Evolutionary conservation across 2,113 vertebrate genomes (phyloP).

Genomic region (Myotis davidii): DNA sequence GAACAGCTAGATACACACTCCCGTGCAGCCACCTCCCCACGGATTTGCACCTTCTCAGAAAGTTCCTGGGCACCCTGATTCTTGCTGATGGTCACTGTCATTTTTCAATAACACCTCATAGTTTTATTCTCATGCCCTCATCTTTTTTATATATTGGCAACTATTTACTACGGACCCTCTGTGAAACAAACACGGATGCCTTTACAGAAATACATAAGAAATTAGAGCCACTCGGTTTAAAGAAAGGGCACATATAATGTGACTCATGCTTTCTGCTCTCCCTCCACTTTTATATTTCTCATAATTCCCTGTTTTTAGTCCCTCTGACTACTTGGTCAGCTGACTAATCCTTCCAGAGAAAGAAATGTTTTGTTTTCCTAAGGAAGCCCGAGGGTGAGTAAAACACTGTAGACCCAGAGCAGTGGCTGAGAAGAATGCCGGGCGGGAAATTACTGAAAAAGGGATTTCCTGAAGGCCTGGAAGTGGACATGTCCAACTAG

Average conservation of each 20-base stretch:
- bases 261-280: not conserved
- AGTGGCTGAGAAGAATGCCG: not conserved
- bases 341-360: constrained; percentile 55
- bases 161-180: not conserved
- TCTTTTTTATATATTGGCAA: not conserved
- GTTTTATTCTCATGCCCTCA: not conserved
- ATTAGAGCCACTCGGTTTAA: not conserved
- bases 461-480: constrained; percentile 2
- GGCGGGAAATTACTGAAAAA: not conserved
- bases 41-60: not conserved
- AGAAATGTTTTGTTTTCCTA: constrained; percentile 33
- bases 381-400: not conserved
- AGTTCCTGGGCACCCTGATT: not conserved
- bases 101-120: not conserved
- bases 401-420: not conserved
- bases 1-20: not conserved
- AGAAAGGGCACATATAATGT: not conserved
- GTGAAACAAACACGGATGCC: not conserved
- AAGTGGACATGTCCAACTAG: not conserved
- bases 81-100: not conserved
- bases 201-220: not conserved
- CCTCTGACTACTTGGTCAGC: not conserved
- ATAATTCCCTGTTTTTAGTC: not conserved
- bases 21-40: not conserved
- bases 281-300: not conserved